Percentiles rank a stretch among this genome's conserved stretches.
Evolutionary conservation across 1,140 invertebrate species (phyloP).

Genomic region (Oedothorax gibbosus): DNA sequence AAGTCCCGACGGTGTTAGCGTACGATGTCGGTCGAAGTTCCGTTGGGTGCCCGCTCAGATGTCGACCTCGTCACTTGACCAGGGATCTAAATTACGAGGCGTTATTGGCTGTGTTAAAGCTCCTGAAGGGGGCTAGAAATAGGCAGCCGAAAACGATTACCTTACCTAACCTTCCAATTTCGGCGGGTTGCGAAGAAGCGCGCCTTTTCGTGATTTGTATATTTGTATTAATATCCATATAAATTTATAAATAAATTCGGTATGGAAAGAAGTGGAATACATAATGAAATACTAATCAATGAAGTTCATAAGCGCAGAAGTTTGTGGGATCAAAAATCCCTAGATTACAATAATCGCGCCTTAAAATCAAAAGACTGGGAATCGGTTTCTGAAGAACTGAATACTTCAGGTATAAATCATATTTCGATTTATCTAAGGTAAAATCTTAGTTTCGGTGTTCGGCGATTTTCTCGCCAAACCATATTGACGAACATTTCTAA

Average conservation of each 20-base stretch:
- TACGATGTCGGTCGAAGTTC: background rate
- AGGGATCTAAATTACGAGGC: background rate
- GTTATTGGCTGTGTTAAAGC: no score
- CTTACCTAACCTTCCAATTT: background rate
- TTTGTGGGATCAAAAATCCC: conserved; percentile 32
- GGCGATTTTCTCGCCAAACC: background rate
- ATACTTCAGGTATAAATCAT: conserved; percentile 13
- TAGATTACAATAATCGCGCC: conserved; percentile 4
- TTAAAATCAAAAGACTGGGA: conserved; percentile 33
- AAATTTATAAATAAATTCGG: background rate
- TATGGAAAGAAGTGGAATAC: background rate
- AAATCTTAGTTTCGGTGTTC: background rate
- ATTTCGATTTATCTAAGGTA: background rate
- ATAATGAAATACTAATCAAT: conserved; percentile 29
- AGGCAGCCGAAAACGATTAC: no score
- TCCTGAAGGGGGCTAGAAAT: no score
- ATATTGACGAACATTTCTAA: background rate
- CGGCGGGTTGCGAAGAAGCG: background rate
- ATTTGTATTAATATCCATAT: background rate
- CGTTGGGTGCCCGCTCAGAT: no score
- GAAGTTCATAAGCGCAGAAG: background rate
- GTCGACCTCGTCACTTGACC: background rate
- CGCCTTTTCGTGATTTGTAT: background rate
- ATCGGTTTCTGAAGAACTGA: conserved; percentile 2
- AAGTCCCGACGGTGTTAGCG: no score